Conservation (phyloP, 2,113 vertebrate genomes). For the Beaufortia kweichowensis region DNA sequence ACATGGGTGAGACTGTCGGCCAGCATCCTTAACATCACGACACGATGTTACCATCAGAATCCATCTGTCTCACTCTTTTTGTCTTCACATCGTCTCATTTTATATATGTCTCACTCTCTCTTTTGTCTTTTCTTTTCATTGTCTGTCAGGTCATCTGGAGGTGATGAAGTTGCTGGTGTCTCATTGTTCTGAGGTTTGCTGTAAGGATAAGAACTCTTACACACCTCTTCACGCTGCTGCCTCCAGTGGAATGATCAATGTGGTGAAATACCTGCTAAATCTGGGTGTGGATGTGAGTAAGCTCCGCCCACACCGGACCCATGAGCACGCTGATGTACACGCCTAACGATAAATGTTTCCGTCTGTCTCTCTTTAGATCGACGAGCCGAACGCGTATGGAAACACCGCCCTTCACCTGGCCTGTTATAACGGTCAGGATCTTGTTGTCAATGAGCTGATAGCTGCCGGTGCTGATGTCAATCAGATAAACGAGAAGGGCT, state of each 20-base stretch:
- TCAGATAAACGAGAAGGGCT: conserved; percentile 95
- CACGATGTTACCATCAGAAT: too few relatives aligned
- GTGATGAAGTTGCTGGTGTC: conserved; percentile 93
- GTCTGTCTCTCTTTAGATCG: conserved; percentile 77
- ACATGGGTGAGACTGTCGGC: conserved; percentile 85
- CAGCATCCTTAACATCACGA: conserved; percentile 3
- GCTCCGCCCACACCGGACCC: neutral
- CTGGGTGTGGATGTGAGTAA: conserved; percentile 93
- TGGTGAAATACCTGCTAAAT: conserved; percentile 96
- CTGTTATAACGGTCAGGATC: conserved; percentile 97
- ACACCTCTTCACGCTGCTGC: conserved; percentile 94
- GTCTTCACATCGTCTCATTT: conserved; percentile 68
- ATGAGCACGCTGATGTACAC: neutral
- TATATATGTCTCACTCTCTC: conserved; percentile 60
- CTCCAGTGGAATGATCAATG: conserved; percentile 95
- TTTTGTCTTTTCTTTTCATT: neutral
- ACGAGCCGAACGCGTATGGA: conserved; percentile 93
- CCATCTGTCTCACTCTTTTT: neutral
- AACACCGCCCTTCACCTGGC: conserved; percentile 97
- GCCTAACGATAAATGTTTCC: too few relatives aligned
- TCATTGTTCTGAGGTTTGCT: conserved; percentile 93
- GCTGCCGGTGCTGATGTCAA: conserved; percentile 95
- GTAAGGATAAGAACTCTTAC: conserved; percentile 97
- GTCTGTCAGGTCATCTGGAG: conserved; percentile 88
- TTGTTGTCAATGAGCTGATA: conserved; percentile 96